Evolutionary conservation across 2,113 vertebrate species (phyloP), one percentile per base, ranked within the genome.

Genomic region (Pygoscelis adeliae): DNA sequence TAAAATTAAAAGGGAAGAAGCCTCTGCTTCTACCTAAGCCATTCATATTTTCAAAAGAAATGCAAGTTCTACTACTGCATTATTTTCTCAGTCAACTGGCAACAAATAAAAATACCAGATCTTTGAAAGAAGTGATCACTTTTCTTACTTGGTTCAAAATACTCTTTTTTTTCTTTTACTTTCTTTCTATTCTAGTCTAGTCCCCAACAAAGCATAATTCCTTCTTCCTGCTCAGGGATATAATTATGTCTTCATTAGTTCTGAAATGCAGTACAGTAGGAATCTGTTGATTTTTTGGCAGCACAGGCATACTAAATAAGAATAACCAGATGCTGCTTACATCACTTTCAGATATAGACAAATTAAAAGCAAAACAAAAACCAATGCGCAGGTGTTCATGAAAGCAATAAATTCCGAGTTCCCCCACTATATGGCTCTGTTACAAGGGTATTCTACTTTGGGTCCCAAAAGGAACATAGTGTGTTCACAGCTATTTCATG

Each of bases 161-260:
- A 78, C 53, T 72, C 25, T 77, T 95, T 84, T 84, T 83, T 56
- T 62, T 86, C 32, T 26, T 92, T 74, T 55, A 72, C 87, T 89
- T 87, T 53, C 81, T 81, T 95, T 82, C 89, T 96, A 79, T 93
- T 92, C 91, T 86, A 84, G 73, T 84, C 91, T 90, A 94, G 71
- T 81, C 82, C 65, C 80, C 88, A 97, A 98, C 73, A 96, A 95
- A 93, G 71, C 71, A 20, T 87, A 97, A 97, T 97, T 97, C 89
- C 76, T 96, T 94, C 85, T 96, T 98, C 74, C 89, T 97, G 95
- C 90, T 95, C 89, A 93, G 89, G 93, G 70, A 97, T 97, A 95
- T 97, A 96, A 98, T 95, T 96, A 98, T 83, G 87, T 92, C 93
- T 98, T 95, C 95, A 97, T 97, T 98, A 97, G 96, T 94, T 97